These are phyloP conservation scores for Limanda limanda DNA, from an alignment of 2,113 vertebrate species.

Conservation along the genomic window DNA sequence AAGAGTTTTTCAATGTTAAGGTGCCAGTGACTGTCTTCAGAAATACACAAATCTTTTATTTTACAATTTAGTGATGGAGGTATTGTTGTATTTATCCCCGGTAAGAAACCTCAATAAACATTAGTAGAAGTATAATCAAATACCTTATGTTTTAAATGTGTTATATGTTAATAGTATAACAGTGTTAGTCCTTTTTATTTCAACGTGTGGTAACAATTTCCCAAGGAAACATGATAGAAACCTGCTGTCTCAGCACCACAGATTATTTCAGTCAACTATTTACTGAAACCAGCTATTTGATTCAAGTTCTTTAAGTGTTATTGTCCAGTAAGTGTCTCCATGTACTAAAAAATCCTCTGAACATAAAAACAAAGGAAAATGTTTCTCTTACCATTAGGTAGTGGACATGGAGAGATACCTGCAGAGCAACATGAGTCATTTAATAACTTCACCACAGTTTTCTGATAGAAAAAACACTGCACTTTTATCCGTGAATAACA, in stretches of 20 bases:
- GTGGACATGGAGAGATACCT: constrained; percentile 6
- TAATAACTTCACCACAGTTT: not conserved
- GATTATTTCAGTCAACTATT: too few relatives aligned
- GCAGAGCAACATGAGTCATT: constrained; percentile 8
- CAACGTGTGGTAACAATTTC: too few relatives aligned
- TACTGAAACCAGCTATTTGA: not conserved
- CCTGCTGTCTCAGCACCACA: too few relatives aligned
- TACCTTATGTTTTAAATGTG: not conserved
- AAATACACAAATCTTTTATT: not conserved
- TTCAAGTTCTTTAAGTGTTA: not conserved
- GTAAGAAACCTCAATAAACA: not conserved
- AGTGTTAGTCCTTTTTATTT: too few relatives aligned
- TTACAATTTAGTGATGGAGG: not conserved
- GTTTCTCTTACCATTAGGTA: constrained; percentile 17
- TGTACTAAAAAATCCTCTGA: not conserved
- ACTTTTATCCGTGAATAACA: not conserved
- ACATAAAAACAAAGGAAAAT: not conserved
- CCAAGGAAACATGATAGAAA: too few relatives aligned
- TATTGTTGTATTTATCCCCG: not conserved
- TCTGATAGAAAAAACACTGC: not conserved
- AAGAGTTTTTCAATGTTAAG: not conserved
- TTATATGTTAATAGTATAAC: not conserved
- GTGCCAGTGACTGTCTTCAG: too few relatives aligned
- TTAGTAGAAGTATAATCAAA: not conserved
- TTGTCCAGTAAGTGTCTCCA: not conserved